These are phyloP conservation scores for Cladopsammia gracilis DNA, from an alignment of 64 coral and sea anemone species.

Conservation along the genomic window DNA sequence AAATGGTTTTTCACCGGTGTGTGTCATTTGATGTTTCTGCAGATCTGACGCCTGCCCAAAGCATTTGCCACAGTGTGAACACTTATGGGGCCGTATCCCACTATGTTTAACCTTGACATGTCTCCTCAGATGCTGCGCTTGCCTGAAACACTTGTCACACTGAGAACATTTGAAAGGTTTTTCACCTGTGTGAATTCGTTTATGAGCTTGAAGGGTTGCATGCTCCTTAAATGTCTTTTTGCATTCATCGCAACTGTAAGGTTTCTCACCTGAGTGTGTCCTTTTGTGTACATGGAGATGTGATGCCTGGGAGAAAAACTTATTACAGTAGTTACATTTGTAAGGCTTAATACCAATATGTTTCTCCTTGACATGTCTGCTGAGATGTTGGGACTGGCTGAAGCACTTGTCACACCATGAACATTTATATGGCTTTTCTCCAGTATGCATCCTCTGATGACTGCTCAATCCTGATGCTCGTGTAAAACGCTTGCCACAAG, in stretches of 20 bases:
- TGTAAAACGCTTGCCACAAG: not conserved
- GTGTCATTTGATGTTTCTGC: slow-evolving; percentile 9
- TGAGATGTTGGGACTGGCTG: slow-evolving; percentile 27
- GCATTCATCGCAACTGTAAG: not conserved
- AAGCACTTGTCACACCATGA: slow-evolving; percentile 26
- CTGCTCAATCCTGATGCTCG: not conserved
- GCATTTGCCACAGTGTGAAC: slow-evolving; percentile 5
- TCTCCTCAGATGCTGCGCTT: not conserved
- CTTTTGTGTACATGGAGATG: not conserved
- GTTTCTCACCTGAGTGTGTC: slow-evolving; percentile 18
- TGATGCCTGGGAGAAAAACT: not conserved
- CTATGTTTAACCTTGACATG: not conserved
- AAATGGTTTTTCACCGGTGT: slow-evolving; percentile 1
- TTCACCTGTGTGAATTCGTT: not conserved
- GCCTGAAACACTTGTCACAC: slow-evolving; percentile 23
- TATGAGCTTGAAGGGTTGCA: not conserved
- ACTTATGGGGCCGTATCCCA: not conserved
- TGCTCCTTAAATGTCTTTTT: not conserved
- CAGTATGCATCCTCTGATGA: not conserved
- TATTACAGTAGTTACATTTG: not conserved
- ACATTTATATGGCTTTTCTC: slow-evolving; percentile 4
- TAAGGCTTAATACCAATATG: slow-evolving; percentile 17
- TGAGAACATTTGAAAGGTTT: slow-evolving; percentile 21
- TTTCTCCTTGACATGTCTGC: not conserved
- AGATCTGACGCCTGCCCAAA: not conserved